These are phyloP conservation scores for Pipistrellus pipistrellus DNA, from an alignment of 2,797 vertebrate genomes.

Conservation along the genomic window DNA sequence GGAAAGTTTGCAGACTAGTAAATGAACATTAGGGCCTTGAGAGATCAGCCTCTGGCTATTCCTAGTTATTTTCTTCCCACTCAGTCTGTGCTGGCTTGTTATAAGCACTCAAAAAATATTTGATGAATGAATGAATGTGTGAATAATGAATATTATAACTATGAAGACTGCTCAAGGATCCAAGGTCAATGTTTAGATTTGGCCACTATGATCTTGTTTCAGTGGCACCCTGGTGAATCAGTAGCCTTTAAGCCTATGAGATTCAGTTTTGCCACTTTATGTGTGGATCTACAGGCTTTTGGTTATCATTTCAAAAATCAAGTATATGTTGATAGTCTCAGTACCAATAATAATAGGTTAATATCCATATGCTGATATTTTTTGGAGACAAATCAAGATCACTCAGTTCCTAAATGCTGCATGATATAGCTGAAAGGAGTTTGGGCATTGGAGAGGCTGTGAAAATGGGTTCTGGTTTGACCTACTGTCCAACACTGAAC, in stretches of 20 bases:
- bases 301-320: slow-evolving; percentile 73
- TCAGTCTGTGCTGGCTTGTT: not conserved
- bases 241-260: not conserved
- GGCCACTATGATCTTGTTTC: not conserved
- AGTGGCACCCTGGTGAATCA: not conserved
- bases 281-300: not conserved
- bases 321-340: not conserved
- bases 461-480: slow-evolving; percentile 13
- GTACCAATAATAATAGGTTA: slow-evolving; percentile 29
- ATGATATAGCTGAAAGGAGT: slow-evolving; percentile 28
- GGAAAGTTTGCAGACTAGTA: not conserved
- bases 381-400: slow-evolving; percentile 50
- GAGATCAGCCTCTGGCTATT: not conserved
- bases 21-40: not conserved
- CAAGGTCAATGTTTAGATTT: not conserved
- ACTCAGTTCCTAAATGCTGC: not conserved
- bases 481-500: not conserved
- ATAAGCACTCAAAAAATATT: not conserved
- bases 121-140: not conserved
- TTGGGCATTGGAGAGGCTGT: slow-evolving; percentile 2
- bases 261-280: not conserved
- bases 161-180: not conserved
- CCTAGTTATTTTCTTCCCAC: not conserved
- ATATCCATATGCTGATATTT: not conserved
- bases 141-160: not conserved